Percentiles rank a stretch among this genome's conserved stretches.
Evolutionary conservation across 2,888 invertebrate genomes (phyloP).

Genomic region (Spodoptera littoralis): DNA sequence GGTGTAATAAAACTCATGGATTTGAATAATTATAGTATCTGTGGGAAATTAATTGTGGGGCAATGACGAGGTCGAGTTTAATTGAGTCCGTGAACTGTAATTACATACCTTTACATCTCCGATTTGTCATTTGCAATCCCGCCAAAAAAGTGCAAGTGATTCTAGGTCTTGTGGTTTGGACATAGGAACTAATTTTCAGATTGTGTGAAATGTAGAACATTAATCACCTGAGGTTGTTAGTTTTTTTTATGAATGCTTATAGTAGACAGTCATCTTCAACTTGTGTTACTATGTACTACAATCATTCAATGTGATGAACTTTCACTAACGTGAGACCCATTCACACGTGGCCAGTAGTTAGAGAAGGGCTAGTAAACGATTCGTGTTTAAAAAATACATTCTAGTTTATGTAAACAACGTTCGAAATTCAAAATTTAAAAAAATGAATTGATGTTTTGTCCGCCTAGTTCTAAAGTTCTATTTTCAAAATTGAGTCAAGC

Average conservation of each 20-base stretch:
- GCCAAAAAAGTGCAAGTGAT: conserved; percentile 40
- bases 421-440: too few relatives aligned
- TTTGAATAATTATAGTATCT: conserved; percentile 14
- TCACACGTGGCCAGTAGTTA: conserved; percentile 12
- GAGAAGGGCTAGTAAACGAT: conserved; percentile 1
- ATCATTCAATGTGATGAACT: conserved; percentile 19
- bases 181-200: conserved; percentile 17
- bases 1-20: conserved; percentile 15
- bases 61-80: conserved; percentile 53
- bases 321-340: conserved; percentile 26
- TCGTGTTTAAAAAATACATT: too few relatives aligned
- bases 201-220: conserved; percentile 9
- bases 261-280: conserved; percentile 5
- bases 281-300: conserved; percentile 12
- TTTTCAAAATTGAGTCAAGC: too few relatives aligned
- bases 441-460: too few relatives aligned
- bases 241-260: conserved; percentile 38
- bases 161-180: not conserved
- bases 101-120: conserved; percentile 22
- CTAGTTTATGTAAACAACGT: not conserved
- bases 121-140: conserved; percentile 30
- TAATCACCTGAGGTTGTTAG: conserved; percentile 20
- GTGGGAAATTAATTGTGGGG: conserved; percentile 39
- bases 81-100: conserved; percentile 54
- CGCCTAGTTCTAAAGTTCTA: too few relatives aligned